Base-by-base conservation (phyloP, 2,797 vertebrate species). In the Sebastes aleutianus region DNA sequence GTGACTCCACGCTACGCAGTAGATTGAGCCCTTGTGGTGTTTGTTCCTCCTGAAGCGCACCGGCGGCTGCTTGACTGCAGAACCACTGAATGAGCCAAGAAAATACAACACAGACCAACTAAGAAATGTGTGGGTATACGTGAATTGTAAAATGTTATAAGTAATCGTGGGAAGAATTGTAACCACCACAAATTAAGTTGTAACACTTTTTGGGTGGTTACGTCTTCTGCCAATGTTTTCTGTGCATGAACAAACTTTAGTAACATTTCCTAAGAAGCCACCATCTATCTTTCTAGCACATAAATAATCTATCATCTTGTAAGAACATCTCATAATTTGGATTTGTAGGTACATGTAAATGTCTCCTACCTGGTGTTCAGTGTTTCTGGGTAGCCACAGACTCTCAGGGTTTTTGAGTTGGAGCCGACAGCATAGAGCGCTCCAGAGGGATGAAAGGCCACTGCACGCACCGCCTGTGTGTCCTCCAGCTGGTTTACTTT, bases 1-100 rank as follows among this genome's bases (percentile, higher is more conserved):
- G 81, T 97, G 97, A 90, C 98, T 99, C 99, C 99, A 99, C 56
- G 98, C 97, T 68, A 99, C 97, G 61, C 99, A 99, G 92, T 99
- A 99, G 92, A 99, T 99, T 0, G 98, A 99, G 84, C 99, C 99
- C 89, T 99, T 99, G 91, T 99, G 99, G 91, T 99, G 99, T 86
- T 99, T 99, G 93, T 99, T 99, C 86, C 98, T 97, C 89, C 98
- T 97, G 94, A 99, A 99, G 88, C 97, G 97, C 64, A 99, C 96
- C 26, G 91, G 93, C 6, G 98, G 97, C 85, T 97, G 97, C 78
- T 96, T 97, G 76, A 93, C 94, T 79, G 91, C 95, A 64, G 96
- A 93, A 83, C 89, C 87, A 92, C 97, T 98, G 73, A 31, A 76
- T 2, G 31, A 57, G 47, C 18, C 66, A 59, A 83, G 32, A 53